Evolutionary conservation across 2,888 invertebrate species (phyloP).

Genomic region (Ormia ochracea): DNA sequence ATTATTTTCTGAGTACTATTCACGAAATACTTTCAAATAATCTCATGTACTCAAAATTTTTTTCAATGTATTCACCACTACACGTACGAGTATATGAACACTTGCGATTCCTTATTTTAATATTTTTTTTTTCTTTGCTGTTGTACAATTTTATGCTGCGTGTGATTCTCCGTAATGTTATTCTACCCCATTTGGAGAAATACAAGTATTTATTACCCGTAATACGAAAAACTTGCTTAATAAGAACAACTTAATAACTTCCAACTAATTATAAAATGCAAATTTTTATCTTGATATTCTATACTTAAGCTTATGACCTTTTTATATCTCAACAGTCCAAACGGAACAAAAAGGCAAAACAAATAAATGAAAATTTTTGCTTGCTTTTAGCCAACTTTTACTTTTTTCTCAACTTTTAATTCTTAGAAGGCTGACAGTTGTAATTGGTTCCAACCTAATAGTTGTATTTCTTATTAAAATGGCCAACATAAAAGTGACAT

Average conservation of each 20-base stretch:
- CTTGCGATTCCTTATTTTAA: too few species aligned
- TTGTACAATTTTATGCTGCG: too few species aligned
- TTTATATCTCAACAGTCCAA: neutral
- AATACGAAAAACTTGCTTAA: constrained; percentile 2
- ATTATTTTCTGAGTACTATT: too few species aligned
- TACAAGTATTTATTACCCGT: neutral
- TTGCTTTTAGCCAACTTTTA: constrained; percentile 24
- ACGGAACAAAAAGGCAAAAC: neutral
- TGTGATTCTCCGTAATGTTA: too few species aligned
- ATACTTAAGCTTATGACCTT: neutral
- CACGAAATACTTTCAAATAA: too few species aligned
- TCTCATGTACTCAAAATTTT: too few species aligned
- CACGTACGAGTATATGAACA: too few species aligned
- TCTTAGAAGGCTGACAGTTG: neutral
- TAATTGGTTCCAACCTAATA: constrained; percentile 58
- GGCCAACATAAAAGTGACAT: constrained; percentile 25
- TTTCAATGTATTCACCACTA: too few species aligned
- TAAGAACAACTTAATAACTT: constrained; percentile 4
- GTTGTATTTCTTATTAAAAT: constrained; percentile 17
- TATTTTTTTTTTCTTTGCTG: too few species aligned
- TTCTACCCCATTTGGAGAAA: neutral
- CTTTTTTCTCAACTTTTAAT: neutral
- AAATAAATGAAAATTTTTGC: neutral
- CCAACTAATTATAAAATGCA: constrained; percentile 56
- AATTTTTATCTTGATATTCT: constrained; percentile 26